Conservation (phyloP, 2,113 vertebrate genomes). For the Vulpes vulpes region DNA sequence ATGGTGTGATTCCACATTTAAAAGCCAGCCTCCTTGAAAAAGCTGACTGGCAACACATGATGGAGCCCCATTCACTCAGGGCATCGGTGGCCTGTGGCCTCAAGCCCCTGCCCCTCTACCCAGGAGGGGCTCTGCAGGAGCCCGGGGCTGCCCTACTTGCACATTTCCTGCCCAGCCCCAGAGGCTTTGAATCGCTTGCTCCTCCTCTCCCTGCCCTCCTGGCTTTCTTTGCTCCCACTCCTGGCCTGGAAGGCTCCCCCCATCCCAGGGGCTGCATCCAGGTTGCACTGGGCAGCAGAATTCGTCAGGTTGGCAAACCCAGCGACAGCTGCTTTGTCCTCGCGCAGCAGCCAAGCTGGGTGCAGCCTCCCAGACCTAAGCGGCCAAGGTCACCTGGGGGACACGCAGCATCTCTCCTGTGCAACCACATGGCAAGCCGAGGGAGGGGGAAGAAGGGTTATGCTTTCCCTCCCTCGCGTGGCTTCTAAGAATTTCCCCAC, state of each 20-base stretch:
- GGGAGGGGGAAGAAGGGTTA: background rate
- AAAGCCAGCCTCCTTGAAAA: background rate
- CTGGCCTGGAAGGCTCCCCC: background rate
- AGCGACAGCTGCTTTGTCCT: background rate
- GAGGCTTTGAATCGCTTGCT: rapidly evolving
- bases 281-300: background rate
- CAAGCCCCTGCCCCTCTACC: background rate
- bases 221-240: background rate
- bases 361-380: background rate
- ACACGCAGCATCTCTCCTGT: background rate
- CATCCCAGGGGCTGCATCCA: background rate
- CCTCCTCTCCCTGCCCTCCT: too few relatives aligned
- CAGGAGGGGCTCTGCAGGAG: background rate
- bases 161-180: too few relatives aligned
- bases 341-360: background rate
- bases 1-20: background rate
- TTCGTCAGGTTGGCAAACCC: background rate
- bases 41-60: background rate
- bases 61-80: too few relatives aligned
- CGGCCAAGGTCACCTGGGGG: background rate
- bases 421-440: background rate
- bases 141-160: background rate
- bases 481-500: background rate
- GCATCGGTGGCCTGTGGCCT: too few relatives aligned
- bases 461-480: background rate